A percentile compares a stretch with the other conserved stretches of the same genome.
These are phyloP conservation scores for Conops quadrifasciatus DNA, from an alignment of 2,888 invertebrate genomes.

Conservation along the genomic window DNA sequence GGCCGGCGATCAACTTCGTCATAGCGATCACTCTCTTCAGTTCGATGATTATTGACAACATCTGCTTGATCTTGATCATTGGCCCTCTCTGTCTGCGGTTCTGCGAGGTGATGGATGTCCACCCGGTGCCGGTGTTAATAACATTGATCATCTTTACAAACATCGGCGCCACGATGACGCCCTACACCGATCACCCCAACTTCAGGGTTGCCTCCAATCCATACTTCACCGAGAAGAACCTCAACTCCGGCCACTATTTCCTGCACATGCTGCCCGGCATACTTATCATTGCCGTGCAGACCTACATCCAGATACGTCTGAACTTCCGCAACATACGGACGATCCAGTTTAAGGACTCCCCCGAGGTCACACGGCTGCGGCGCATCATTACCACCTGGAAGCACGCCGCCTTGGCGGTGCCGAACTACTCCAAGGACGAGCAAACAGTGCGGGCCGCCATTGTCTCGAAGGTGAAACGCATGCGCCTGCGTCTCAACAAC, in stretches of 20 bases:
- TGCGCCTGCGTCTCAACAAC: conserved; percentile 41
- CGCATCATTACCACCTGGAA: conserved; percentile 43
- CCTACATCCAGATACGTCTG: conserved; percentile 43
- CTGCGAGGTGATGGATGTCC: conserved; percentile 45
- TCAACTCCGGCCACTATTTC: conserved; percentile 23
- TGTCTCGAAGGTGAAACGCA: conserved; percentile 37
- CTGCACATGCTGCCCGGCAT: conserved; percentile 43
- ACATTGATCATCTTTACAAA: conserved; percentile 44
- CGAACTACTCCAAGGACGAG: conserved; percentile 45
- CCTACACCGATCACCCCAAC: conserved; percentile 34
- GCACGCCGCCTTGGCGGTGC: conserved; percentile 40
- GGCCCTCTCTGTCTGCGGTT: conserved; percentile 44
- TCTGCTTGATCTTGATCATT: conserved; percentile 41
- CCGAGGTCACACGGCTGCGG: conserved; percentile 41
- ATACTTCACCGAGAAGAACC: conserved; percentile 7
- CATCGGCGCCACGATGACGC: conserved; percentile 39
- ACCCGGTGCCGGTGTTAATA: conserved; percentile 43
- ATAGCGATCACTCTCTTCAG: conserved; percentile 20
- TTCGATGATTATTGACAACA: conserved; percentile 38
- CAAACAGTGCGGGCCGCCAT: conserved; percentile 41
- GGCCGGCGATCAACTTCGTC: conserved; percentile 44
- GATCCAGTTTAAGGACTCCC: conserved; percentile 40
- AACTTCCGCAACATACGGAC: conserved; percentile 39
- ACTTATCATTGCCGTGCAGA: conserved; percentile 37
- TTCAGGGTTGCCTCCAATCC: conserved; percentile 26